Evolutionary conservation across 2,888 invertebrate species (phyloP).

Genomic region (Muschampia plurimacula): DNA sequence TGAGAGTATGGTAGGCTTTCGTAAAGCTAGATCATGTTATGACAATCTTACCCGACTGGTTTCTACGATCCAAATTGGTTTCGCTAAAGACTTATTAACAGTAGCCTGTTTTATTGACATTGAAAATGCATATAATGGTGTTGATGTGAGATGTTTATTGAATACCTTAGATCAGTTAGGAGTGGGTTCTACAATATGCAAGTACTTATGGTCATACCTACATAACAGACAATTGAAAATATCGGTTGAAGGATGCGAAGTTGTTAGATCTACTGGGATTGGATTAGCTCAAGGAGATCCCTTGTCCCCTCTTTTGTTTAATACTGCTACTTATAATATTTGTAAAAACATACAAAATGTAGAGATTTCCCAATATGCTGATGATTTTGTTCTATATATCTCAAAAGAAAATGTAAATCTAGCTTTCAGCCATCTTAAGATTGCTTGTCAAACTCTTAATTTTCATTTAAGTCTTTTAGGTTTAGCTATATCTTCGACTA

Average conservation of each 20-base stretch:
- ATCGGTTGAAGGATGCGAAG: background rate
- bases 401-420: constrained; percentile 1
- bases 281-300: constrained; percentile 53
- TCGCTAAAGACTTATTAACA: constrained; percentile 40
- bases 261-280: constrained; percentile 37
- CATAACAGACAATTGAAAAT: constrained; percentile 42
- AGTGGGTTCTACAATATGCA: constrained; percentile 45
- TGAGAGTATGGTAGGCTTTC: constrained; percentile 38
- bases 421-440: background rate
- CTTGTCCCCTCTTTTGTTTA: constrained; percentile 53
- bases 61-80: constrained; percentile 42
- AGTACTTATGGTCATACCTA: constrained; percentile 46
- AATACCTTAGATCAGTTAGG: constrained; percentile 41
- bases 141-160: constrained; percentile 41
- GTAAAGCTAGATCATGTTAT: constrained; percentile 40
- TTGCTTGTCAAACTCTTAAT: constrained; percentile 9
- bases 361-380: constrained; percentile 28
- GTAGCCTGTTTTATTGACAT: constrained; percentile 50
- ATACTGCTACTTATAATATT: constrained; percentile 43
- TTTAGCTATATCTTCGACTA: constrained; percentile 10
- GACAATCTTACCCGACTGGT: constrained; percentile 39
- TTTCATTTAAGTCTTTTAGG: constrained; percentile 10
- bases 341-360: constrained; percentile 19
- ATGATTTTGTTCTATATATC: constrained; percentile 21
- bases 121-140: constrained; percentile 51